These are phyloP conservation scores for Oplegnathus fasciatus DNA, from an alignment of 2,113 vertebrate species.

Conservation along the genomic window DNA sequence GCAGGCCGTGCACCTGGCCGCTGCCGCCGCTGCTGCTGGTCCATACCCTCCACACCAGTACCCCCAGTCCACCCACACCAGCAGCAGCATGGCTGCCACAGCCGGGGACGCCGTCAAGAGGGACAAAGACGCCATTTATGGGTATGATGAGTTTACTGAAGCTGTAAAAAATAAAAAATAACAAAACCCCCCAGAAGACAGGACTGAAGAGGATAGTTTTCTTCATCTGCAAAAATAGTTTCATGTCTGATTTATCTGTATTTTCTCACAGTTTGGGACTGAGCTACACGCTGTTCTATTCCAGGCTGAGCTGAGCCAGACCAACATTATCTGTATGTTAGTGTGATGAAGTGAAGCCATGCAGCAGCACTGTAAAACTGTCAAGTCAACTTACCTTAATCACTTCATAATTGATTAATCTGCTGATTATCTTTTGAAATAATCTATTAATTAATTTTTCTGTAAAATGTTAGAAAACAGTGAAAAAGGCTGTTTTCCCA, in stretches of 20 bases:
- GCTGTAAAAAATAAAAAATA: neutral
- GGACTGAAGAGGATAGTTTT: neutral
- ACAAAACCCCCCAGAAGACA: neutral
- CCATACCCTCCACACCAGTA: slow-evolving; percentile 91
- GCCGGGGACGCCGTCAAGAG: slow-evolving; percentile 92
- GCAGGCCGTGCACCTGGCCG: slow-evolving; percentile 92
- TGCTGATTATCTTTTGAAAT: neutral
- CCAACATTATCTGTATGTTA: neutral
- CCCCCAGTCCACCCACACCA: slow-evolving; percentile 88
- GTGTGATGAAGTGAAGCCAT: neutral
- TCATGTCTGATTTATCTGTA: neutral
- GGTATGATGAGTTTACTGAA: slow-evolving; percentile 85
- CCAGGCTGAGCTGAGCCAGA: slow-evolving; percentile 16
- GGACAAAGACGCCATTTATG: slow-evolving; percentile 98
- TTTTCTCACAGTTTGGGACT: neutral
- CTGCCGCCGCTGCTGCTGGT: slow-evolving; percentile 78
- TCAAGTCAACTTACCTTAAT: neutral
- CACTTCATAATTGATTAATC: neutral
- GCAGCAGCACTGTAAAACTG: neutral
- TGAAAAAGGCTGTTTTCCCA: too few species aligned
- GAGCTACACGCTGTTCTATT: neutral
- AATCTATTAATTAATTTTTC: too few species aligned
- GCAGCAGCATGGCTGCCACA: slow-evolving; percentile 88
- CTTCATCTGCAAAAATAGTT: neutral
- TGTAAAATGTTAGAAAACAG: too few species aligned